Conservation (phyloP, 2,113 vertebrate genomes). For the Rostratula benghalensis region DNA sequence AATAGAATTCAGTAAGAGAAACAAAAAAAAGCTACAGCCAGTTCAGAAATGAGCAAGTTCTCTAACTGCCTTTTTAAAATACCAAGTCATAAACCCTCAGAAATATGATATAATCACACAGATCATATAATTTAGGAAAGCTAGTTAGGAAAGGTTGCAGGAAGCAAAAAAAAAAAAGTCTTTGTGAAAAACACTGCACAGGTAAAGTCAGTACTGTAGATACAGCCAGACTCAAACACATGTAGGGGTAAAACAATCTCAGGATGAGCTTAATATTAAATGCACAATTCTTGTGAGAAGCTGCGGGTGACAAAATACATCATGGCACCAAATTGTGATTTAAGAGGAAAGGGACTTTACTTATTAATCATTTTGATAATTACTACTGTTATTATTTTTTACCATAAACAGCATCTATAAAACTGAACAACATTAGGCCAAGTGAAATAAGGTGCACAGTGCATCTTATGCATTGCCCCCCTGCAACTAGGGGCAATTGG, state of each 20-base stretch:
- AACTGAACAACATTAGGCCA: background rate
- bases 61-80: background rate
- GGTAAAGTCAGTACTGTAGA: background rate
- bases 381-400: background rate
- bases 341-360: background rate
- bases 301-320: background rate
- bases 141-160: background rate
- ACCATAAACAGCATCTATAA: background rate
- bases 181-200: background rate
- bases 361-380: background rate
- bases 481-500: too few species aligned
- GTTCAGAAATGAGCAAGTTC: background rate
- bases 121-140: background rate
- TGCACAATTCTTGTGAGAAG: background rate
- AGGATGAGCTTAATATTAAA: background rate
- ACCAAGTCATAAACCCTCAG: background rate
- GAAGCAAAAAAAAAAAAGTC: background rate
- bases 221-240: background rate
- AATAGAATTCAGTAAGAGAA: background rate
- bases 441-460: background rate
- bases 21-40: background rate
- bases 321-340: background rate
- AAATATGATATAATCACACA: conserved; percentile 24
- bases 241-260: background rate
- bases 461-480: background rate